These are phyloP conservation scores for Synergus gifuensis DNA, from an alignment of 2,888 invertebrate species.

Conservation along the genomic window DNA sequence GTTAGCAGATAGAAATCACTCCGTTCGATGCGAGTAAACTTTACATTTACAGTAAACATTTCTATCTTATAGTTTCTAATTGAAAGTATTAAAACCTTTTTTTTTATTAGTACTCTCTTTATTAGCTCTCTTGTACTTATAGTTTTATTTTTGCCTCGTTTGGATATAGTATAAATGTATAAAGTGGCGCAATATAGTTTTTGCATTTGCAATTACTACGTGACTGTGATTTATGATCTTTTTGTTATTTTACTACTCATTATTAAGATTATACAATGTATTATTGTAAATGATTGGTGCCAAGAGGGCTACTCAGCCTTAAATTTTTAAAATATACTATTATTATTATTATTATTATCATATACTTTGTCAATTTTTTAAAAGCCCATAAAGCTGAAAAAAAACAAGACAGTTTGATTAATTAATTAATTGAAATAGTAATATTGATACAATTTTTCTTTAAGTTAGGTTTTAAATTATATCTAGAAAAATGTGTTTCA, in stretches of 20 bases:
- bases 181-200: not conserved
- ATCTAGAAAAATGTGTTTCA: constrained; percentile 5
- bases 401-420: not conserved
- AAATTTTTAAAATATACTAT: constrained; percentile 9
- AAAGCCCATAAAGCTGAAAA: too few relatives aligned
- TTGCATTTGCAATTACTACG: not conserved
- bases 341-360: constrained; percentile 15
- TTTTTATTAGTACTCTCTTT: not conserved
- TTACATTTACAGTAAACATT: not conserved
- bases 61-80: not conserved
- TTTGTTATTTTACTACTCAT: not conserved
- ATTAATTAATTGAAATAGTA: not conserved
- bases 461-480: not conserved
- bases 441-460: not conserved
- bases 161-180: not conserved
- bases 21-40: not conserved
- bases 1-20: not conserved
- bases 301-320: constrained; percentile 1
- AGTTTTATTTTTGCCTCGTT: constrained; percentile 22
- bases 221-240: constrained; percentile 32
- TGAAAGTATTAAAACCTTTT: not conserved
- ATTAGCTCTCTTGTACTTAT: constrained; percentile 26
- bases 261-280: not conserved
- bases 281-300: constrained; percentile 24
- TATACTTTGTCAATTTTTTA: not conserved